These are phyloP conservation scores for Onychomys arenicola DNA, from an alignment of 2,797 vertebrate species.

Conservation along the genomic window DNA sequence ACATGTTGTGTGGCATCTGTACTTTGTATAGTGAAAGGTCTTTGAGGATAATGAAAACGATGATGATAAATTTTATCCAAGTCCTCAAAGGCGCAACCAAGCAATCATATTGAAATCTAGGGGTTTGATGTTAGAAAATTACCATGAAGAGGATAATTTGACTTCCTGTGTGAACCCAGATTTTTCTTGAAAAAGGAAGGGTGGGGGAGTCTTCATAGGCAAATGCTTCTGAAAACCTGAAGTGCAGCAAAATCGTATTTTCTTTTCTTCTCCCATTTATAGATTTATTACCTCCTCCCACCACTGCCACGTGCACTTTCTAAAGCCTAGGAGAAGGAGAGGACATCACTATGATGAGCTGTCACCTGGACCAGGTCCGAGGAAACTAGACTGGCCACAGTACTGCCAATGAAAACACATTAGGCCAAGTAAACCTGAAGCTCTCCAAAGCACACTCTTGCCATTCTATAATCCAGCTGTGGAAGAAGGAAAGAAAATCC, in stretches of 20 bases:
- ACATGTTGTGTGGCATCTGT: constrained; percentile 54
- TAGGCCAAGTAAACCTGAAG: constrained; percentile 57
- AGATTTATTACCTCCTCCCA: constrained; percentile 6
- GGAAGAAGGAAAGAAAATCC: not conserved
- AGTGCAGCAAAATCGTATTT: constrained; percentile 52
- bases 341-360: not conserved
- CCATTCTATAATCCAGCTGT: not conserved
- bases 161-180: constrained; percentile 54
- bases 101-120: constrained; percentile 63
- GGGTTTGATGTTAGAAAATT: constrained; percentile 66
- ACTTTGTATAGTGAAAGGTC: constrained; percentile 52
- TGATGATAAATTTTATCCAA: constrained; percentile 65
- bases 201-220: not conserved
- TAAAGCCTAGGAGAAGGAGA: constrained; percentile 21
- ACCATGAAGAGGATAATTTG: constrained; percentile 67
- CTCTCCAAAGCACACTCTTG: constrained; percentile 69
- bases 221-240: constrained; percentile 55
- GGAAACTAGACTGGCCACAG: constrained; percentile 26
- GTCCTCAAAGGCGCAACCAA: constrained; percentile 56
- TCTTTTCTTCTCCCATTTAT: not conserved
- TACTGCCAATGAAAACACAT: constrained; percentile 59
- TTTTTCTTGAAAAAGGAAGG: not conserved
- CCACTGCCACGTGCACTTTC: not conserved
- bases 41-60: constrained; percentile 52
- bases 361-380: constrained; percentile 42